Evolutionary conservation across 2,113 vertebrate genomes (phyloP), one percentile per base, ranked within the genome.

Genomic region (Grantiella picta): DNA sequence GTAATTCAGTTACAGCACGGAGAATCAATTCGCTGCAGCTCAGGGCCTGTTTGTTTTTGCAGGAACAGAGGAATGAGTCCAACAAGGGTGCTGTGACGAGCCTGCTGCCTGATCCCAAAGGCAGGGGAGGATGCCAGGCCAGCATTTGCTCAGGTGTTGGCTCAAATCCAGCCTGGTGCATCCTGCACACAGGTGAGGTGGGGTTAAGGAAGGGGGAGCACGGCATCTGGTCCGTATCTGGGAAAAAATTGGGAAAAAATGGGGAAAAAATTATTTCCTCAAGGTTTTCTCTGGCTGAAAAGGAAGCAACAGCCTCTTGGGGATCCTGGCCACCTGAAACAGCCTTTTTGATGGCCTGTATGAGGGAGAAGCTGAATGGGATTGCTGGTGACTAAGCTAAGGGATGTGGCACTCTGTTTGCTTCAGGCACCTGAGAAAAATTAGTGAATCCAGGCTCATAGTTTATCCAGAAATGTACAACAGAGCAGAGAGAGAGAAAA

Each of bases 1-100:
- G 96, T 97, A 97, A 96, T 96, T 90, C 96, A 53, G 89, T 96
- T 92, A 94, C 50, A 86, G 95, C 19, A 6, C 20, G 33, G 69
- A 59, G 0, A 97, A 96, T 96, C 65, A 24, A 96, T 97, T 96
- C 3, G 54, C 92, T 70, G 68, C 29, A 3, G 86, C 93, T 96
- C 85, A 68, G 86, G 90, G 78, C 36, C 82, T 66, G 95, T 90
- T 97, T 95, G 94, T 90, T 96, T 95, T 38, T 36, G 3, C 86
- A 63, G 77, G 44, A 92, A 68, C 61, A 77, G 61, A 89, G 85
- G 47, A 91, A 69, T 25, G 82, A 83, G 38, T 27, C 85, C 29
- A 6, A 12, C 3, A 15, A 56, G 0, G 7, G 31, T 49, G 70
- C 25, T 49, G 59, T 3, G 2, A 50, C 0, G 0, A 79, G 69